These are phyloP conservation scores for Sceliomorpha sp. DNA, from an alignment of 2,888 invertebrate genomes.

Conservation along the genomic window DNA sequence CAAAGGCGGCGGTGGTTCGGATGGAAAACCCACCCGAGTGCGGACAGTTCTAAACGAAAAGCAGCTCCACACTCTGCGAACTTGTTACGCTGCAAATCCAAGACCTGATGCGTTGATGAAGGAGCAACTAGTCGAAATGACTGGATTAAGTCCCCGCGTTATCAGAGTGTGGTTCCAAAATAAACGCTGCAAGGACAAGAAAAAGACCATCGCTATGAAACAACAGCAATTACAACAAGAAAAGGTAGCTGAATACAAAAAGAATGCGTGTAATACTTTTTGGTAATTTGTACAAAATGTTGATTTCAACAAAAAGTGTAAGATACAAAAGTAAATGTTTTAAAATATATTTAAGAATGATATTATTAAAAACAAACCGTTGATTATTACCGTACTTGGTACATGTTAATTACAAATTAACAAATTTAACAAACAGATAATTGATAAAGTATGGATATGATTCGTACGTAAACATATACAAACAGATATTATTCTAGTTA, in stretches of 20 bases:
- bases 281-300: no score
- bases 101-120: conserved; percentile 99
- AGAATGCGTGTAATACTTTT: no score
- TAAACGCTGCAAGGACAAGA: conserved; percentile 98
- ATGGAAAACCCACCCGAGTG: conserved; percentile 98
- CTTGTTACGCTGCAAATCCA: conserved; percentile 98
- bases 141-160: conserved; percentile 96
- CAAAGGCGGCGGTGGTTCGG: conserved; percentile 83
- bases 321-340: no score
- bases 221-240: conserved; percentile 99
- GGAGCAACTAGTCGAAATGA: conserved; percentile 99
- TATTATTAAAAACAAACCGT: no score
- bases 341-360: no score
- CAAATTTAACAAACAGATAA: no score
- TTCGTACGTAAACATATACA: no score
- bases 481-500: no score
- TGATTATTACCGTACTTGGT: no score
- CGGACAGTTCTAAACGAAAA: conserved; percentile 99
- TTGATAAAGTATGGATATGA: no score
- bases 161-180: conserved; percentile 99
- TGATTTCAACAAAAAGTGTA: no score
- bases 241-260: conserved; percentile 86
- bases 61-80: conserved; percentile 97
- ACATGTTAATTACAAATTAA: no score
- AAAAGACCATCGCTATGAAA: conserved; percentile 97